Conservation (phyloP, 2,797 vertebrate genomes). For the Myiotriccus ornatus region DNA sequence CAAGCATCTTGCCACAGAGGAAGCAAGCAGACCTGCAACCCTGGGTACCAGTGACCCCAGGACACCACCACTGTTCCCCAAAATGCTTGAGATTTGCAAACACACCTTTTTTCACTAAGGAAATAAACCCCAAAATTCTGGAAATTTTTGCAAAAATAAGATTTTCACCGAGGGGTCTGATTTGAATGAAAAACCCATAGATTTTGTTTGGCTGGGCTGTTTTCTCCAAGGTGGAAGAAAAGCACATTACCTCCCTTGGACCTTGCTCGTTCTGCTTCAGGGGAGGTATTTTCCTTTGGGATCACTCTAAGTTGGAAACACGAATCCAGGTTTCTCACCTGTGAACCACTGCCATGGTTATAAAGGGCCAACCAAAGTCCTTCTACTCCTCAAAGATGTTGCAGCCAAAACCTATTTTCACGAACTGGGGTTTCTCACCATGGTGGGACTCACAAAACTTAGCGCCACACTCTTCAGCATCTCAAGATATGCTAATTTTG, state of each 20-base stretch:
- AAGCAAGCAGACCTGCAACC: background rate
- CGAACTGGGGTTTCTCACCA: background rate
- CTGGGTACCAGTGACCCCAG: background rate
- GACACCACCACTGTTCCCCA: background rate
- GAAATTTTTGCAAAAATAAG: background rate
- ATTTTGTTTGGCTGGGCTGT: background rate
- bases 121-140: background rate
- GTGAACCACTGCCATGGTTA: background rate
- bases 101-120: rapidly evolving
- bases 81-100: background rate
- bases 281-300: background rate
- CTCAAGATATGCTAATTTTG: background rate
- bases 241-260: background rate
- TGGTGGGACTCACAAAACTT: background rate
- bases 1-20: background rate
- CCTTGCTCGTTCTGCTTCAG: background rate
- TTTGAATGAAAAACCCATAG: background rate
- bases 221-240: background rate
- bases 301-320: background rate
- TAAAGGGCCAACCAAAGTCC: background rate
- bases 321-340: background rate
- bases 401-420: background rate
- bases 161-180: rapidly evolving
- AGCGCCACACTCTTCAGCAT: background rate
- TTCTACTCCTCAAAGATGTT: background rate